These are phyloP conservation scores for Perodicticus potto DNA, from an alignment of 2,797 vertebrate species.

Conservation along the genomic window DNA sequence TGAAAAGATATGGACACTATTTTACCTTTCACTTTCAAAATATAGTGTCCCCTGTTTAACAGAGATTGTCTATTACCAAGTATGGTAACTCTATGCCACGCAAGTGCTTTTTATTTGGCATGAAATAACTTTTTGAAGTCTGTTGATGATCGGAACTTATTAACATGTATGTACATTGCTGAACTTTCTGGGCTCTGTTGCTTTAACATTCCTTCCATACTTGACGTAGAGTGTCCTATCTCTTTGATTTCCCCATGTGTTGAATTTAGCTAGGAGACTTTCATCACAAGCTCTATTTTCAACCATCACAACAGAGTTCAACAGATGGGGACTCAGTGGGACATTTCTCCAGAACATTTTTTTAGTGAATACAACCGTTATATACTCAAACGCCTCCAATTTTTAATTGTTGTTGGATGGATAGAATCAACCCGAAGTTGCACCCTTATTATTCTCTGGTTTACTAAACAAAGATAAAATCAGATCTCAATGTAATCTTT, in stretches of 20 bases:
- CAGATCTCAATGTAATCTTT: background rate
- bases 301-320: conserved; percentile 49
- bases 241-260: conserved; percentile 40
- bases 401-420: conserved; percentile 63
- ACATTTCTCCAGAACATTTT: conserved; percentile 51
- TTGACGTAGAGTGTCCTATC: conserved; percentile 33
- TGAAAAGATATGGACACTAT: background rate
- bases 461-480: conserved; percentile 30
- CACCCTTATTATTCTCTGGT: background rate
- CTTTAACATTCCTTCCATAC: conserved; percentile 31
- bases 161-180: background rate
- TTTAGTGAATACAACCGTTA: conserved; percentile 55
- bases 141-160: conserved; percentile 22
- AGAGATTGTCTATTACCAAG: background rate
- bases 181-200: background rate
- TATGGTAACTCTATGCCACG: background rate
- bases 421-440: background rate
- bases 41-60: background rate
- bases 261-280: conserved; percentile 30
- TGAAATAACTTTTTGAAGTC: background rate
- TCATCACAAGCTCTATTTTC: conserved; percentile 68
- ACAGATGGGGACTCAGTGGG: conserved; percentile 76
- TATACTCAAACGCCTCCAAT: conserved; percentile 12
- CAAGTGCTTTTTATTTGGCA: background rate
- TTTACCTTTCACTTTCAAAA: background rate